These are phyloP conservation scores for Mayetiola destructor DNA, from an alignment of 2,888 invertebrate genomes.

Conservation along the genomic window DNA sequence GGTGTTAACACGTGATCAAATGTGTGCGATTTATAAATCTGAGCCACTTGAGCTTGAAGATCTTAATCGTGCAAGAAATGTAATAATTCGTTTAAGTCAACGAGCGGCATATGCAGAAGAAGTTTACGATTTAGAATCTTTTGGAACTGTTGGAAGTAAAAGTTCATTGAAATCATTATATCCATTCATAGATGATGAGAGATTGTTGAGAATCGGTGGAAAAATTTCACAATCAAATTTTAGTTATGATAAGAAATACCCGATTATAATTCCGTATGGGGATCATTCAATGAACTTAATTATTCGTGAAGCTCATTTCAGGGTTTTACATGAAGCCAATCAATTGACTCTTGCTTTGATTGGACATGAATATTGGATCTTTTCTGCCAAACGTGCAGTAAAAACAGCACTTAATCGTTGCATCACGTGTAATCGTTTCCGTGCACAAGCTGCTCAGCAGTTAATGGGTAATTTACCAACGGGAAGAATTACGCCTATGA, in stretches of 20 bases:
- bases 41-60: not conserved
- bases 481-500: slow-evolving; percentile 16
- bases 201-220: not conserved
- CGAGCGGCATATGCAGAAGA: not conserved
- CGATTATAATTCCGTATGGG: not conserved
- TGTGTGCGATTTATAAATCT: not conserved
- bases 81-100: not conserved
- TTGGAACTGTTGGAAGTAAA: not conserved
- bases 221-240: not conserved
- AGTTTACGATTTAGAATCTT: not conserved
- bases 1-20: too few species aligned
- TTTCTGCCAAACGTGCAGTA: slow-evolving; percentile 15
- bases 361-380: not conserved
- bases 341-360: not conserved
- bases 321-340: not conserved
- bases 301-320: not conserved
- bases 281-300: not conserved
- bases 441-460: slow-evolving; percentile 11
- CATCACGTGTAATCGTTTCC: not conserved
- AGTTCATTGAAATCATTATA: not conserved
- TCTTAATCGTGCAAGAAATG: not conserved
- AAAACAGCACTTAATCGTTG: slow-evolving; percentile 1
- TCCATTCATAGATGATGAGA: slow-evolving; percentile 3
- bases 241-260: not conserved
- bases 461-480: slow-evolving; percentile 21